phyloP scores from a whole-genome alignment of 92 coral and sea anemone genomes.

The Paramuricea clavata region DNA sequence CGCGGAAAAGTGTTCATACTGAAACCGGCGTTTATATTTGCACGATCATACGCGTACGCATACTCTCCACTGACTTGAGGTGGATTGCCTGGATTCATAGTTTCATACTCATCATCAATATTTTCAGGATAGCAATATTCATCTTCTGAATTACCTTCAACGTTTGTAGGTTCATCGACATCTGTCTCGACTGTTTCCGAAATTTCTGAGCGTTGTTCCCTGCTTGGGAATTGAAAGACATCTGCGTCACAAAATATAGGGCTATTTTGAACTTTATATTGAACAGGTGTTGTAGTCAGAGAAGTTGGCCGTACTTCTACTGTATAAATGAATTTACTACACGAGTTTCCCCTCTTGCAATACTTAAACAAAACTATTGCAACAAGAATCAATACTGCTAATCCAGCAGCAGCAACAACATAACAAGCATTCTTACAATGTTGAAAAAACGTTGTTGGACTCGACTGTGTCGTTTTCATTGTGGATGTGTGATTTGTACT shows the following conservation, averaged over 20 bases:
- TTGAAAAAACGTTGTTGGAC: too few relatives aligned
- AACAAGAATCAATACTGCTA: neutral
- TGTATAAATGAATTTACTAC: neutral
- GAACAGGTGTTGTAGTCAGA: too few relatives aligned
- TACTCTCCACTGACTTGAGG: too few relatives aligned
- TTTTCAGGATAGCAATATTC: neutral
- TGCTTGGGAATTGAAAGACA: neutral
- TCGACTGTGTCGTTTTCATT: too few relatives aligned
- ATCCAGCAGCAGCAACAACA: neutral
- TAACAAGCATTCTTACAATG: neutral
- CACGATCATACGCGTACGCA: too few relatives aligned
- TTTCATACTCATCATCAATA: neutral
- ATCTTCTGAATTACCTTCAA: neutral
- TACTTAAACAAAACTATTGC: neutral
- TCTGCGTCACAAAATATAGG: conserved; percentile 9
- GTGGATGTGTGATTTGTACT: too few relatives aligned
- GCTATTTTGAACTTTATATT: neutral
- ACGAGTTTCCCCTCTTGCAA: neutral
- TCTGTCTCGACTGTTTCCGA: neutral
- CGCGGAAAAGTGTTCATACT: neutral
- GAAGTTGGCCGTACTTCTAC: neutral
- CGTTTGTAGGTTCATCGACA: neutral
- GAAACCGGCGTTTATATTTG: neutral
- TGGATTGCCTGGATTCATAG: too few relatives aligned
- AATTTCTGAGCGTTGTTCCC: neutral